phyloP scores from a whole-genome alignment of 2,797 vertebrate species.

The Argya squamiceps region DNA sequence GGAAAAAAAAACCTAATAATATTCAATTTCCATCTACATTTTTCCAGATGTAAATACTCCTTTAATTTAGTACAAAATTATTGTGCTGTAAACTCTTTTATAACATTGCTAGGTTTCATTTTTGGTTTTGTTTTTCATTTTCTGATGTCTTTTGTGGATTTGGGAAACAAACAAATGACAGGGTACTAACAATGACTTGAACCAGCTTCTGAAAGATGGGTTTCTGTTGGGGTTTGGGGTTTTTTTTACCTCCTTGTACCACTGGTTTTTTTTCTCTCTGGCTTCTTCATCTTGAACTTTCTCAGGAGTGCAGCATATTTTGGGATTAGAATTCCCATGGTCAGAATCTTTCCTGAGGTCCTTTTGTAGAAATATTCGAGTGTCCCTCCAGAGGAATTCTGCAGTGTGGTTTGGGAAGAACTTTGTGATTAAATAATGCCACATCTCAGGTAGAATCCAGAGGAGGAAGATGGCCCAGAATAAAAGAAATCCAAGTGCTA shows the following conservation, averaged over 20 bases:
- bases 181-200: neutral
- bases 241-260: neutral
- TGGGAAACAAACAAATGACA: neutral
- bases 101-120: neutral
- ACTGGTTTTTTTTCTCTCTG: neutral
- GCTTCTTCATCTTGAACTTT: neutral
- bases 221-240: neutral
- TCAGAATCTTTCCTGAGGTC: neutral
- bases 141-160: neutral
- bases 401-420: neutral
- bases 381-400: neutral
- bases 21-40: neutral
- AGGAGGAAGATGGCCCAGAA: neutral
- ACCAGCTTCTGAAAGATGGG: neutral
- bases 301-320: neutral
- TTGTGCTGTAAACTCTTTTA: neutral
- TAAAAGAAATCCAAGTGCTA: neutral
- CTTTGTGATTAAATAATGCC: neutral
- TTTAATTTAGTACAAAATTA: neutral
- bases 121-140: neutral
- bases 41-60: neutral
- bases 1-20: neutral
- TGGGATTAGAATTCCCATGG: neutral
- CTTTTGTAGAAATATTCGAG: neutral
- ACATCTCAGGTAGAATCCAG: neutral